Evolutionary conservation across 2,797 vertebrate species (phyloP), one percentile per base, ranked within the genome.

Genomic region (Ctenopoma kingsleyae): DNA sequence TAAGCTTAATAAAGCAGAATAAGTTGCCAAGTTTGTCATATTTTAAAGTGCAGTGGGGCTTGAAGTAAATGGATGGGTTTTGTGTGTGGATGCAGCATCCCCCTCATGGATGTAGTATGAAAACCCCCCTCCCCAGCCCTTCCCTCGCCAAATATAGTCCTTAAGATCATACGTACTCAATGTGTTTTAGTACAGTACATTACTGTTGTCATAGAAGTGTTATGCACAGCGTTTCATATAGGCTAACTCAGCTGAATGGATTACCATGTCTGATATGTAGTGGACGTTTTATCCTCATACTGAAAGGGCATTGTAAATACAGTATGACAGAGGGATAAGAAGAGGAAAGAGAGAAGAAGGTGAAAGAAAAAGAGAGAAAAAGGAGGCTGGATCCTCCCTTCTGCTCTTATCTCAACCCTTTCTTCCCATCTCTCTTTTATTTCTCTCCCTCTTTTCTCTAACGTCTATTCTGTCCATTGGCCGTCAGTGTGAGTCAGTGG

Each of bases 141-240:
- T 73, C 59, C 73, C 71, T 74, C 41, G 16, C 63, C 88, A 89
- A 86, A 81, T 91, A 93, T 93, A 93, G 78, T 93, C 91, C 76
- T 88, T 68, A 93, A 91, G 93, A 82, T 92, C 92, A 82, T 94
- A 85, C 82, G 90, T 95, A 91, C 92, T 93, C 92, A 95, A 91
- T 93, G 93, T 96, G 95, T 95, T 92, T 95, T 96, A 95, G 95
- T 97, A 98, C 97, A 97, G 96, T 98, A 98, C 97, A 98, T 98
- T 98, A 98, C 97, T 98, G 96, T 98, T 90, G 93, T 95, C 95
- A 95, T 96, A 94, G 94, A 94, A 96, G 95, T 93, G 94, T 92
- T 91, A 88, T 91, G 93, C 91, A 72, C 85, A 77, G 87, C 82
- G 77, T 93, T 91, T 92, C 93, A 90, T 93, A 93, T 94, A 93